phyloP scores from a whole-genome alignment of 2,113 vertebrate species.

The Oreocharis arfaki region DNA sequence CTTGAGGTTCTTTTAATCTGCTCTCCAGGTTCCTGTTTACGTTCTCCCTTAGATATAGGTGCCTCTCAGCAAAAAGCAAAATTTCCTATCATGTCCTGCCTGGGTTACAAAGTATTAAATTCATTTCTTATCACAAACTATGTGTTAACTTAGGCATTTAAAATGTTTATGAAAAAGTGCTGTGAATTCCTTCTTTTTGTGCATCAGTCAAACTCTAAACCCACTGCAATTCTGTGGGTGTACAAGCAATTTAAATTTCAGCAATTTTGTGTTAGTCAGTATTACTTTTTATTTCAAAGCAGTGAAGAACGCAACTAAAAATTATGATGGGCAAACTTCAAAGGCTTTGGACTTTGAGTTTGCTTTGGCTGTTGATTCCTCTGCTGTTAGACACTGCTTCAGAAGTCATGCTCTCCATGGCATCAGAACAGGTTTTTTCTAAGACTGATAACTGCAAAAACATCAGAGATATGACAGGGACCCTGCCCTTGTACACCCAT shows the following conservation, averaged over 20 bases:
- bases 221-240: constrained; percentile 48
- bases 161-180: constrained; percentile 40
- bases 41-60: background rate
- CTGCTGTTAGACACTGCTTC: background rate
- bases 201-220: constrained; percentile 40
- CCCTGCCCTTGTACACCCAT: background rate
- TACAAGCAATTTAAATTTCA: constrained; percentile 50
- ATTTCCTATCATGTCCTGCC: constrained; percentile 8
- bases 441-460: background rate
- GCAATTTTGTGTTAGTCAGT: constrained; percentile 30
- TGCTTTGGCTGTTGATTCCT: background rate
- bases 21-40: constrained; percentile 30
- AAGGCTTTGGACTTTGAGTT: background rate
- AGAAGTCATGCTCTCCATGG: background rate
- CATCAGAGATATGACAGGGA: background rate
- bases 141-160: constrained; percentile 26
- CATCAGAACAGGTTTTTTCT: background rate
- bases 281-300: constrained; percentile 6
- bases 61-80: constrained; percentile 27
- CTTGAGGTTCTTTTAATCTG: constrained; percentile 24
- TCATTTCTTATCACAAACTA: constrained; percentile 20
- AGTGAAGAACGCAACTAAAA: background rate
- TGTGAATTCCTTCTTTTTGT: constrained; percentile 40
- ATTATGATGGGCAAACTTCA: background rate
- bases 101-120: constrained; percentile 29